These are phyloP conservation scores for Helostoma temminkii DNA, from an alignment of 2,797 vertebrate genomes.

Conservation along the genomic window DNA sequence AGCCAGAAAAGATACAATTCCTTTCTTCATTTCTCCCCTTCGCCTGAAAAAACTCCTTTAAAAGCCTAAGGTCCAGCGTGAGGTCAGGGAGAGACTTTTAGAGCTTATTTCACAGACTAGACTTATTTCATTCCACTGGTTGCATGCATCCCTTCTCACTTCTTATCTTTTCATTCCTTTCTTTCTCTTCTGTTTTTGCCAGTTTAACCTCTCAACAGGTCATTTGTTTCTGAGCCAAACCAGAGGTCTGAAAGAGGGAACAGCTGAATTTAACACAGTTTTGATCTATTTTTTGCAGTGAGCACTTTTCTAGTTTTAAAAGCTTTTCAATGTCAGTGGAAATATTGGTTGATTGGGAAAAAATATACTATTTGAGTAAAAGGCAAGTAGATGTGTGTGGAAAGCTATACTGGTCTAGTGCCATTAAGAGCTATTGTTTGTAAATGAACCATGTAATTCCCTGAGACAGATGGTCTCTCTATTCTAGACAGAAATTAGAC, in stretches of 20 bases:
- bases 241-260: slow-evolving; percentile 8
- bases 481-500: slow-evolving; percentile 10
- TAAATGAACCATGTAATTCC: slow-evolving; percentile 39
- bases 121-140: slow-evolving; percentile 18
- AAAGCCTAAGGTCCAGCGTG: slow-evolving; percentile 18
- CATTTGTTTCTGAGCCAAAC: slow-evolving; percentile 18
- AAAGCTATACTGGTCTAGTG: not conserved
- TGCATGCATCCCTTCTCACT: slow-evolving; percentile 26
- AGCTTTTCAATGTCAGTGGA: not conserved
- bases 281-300: not conserved
- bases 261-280: not conserved
- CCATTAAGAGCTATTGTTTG: slow-evolving; percentile 9
- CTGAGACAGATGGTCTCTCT: not conserved
- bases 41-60: slow-evolving; percentile 21
- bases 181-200: not conserved
- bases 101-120: slow-evolving; percentile 30
- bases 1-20: slow-evolving; percentile 31
- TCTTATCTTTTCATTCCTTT: slow-evolving; percentile 13
- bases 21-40: slow-evolving; percentile 6
- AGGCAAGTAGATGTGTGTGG: not conserved
- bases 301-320: not conserved
- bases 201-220: slow-evolving; percentile 28
- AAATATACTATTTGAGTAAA: not conserved
- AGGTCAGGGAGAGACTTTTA: slow-evolving; percentile 43
- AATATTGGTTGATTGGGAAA: not conserved